Evolutionary conservation across 2,797 vertebrate genomes (phyloP).

Genomic region (Sebastiscus tertius): DNA sequence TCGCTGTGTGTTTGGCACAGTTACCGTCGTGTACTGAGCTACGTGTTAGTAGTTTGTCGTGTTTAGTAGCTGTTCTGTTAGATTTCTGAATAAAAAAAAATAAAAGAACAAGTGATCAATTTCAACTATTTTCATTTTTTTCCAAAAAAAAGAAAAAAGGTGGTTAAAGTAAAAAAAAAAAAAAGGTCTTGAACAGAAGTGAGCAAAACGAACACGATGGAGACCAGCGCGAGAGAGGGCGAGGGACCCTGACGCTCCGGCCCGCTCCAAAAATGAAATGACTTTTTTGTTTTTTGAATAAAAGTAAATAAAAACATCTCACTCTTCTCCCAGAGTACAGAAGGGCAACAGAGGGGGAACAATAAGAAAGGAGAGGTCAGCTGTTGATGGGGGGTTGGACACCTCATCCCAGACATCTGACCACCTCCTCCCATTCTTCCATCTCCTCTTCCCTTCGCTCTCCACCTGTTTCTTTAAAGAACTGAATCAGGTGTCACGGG

Average conservation of each 20-base stretch:
- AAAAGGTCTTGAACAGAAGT: slow-evolving; percentile 76
- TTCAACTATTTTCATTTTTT: slow-evolving; percentile 39
- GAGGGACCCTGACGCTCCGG: slow-evolving; percentile 62
- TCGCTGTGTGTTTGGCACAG: slow-evolving; percentile 77
- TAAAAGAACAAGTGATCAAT: slow-evolving; percentile 33
- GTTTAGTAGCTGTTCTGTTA: slow-evolving; percentile 69
- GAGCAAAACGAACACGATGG: slow-evolving; percentile 81
- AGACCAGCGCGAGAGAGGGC: slow-evolving; percentile 82
- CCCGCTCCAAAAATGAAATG: slow-evolving; percentile 72
- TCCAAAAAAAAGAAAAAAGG: slow-evolving; percentile 32
- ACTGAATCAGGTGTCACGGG: slow-evolving; percentile 70
- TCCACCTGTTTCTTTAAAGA: slow-evolving; percentile 33
- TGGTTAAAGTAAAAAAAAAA: slow-evolving; percentile 45
- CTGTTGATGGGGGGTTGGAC: too few species aligned
- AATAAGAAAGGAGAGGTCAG: background rate
- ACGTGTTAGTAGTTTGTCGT: slow-evolving; percentile 69
- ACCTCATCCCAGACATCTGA: background rate
- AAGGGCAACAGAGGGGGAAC: background rate
- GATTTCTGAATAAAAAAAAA: slow-evolving; percentile 66
- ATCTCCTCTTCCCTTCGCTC: slow-evolving; percentile 20
- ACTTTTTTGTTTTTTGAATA: slow-evolving; percentile 10
- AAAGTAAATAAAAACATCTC: slow-evolving; percentile 54
- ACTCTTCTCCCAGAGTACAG: slow-evolving; percentile 38
- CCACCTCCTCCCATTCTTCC: background rate
- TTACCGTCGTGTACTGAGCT: slow-evolving; percentile 62